Evolutionary conservation across 2,113 vertebrate species (phyloP).

Genomic region (Laticauda laticaudata): DNA sequence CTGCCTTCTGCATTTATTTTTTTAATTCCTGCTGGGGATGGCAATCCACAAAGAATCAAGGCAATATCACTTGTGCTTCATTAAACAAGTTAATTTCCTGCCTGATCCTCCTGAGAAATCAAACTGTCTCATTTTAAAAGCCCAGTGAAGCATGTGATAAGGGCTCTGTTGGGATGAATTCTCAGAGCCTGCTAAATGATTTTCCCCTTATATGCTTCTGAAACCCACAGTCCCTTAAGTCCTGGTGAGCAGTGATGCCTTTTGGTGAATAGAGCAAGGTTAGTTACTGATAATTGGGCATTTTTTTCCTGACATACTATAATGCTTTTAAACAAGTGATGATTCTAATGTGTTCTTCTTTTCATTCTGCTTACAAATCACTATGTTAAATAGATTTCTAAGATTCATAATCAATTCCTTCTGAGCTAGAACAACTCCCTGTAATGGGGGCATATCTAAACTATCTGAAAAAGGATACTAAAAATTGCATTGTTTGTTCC

Average conservation of each 20-base stretch:
- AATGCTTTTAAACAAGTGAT: background rate
- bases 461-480: background rate
- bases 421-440: background rate
- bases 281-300: background rate
- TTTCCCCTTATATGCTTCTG: background rate
- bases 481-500: no score
- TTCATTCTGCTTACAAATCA: background rate
- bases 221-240: background rate
- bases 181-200: background rate
- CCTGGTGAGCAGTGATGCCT: conserved; percentile 8
- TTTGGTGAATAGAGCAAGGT: background rate
- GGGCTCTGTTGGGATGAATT: conserved; percentile 1
- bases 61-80: conserved; percentile 18
- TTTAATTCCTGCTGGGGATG: conserved; percentile 3
- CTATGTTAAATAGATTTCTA: background rate
- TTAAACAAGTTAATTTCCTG: conserved; percentile 39
- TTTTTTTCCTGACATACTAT: background rate
- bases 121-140: conserved; percentile 21
- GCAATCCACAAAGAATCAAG: background rate
- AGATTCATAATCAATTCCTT: background rate
- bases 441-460: background rate
- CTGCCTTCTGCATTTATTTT: background rate
- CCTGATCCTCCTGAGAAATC: conserved; percentile 28
- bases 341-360: background rate
- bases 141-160: conserved; percentile 4